Base-by-base conservation (phyloP, 2,888 invertebrate species). In the Muschampia plurimacula region DNA sequence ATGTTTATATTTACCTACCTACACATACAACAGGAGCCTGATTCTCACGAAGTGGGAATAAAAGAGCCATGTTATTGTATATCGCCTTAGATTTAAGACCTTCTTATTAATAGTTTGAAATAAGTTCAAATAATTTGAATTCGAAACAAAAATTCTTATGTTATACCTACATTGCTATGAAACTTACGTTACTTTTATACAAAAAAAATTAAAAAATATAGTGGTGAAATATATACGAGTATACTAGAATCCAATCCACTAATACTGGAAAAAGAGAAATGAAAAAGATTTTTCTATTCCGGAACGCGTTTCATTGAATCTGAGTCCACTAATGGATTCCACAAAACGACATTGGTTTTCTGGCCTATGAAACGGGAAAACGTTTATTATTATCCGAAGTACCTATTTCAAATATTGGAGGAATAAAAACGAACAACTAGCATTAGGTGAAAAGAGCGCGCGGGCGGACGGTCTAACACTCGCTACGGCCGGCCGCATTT, bases 401-500 rank as follows among this genome's bases (percentile, higher is more conserved):
- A 36, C 36, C 36, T 36, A 36, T 13, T n/a, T 0, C 49, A 49
- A 46, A 49, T 52, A 52, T 52, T 36, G 12, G 65, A 57, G 39
- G 28, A 62, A 36, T 69, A 62, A 22, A 52, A 52, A 63, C 52
- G 41, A 69, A 69, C 15, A 69, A 57, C 64, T 81, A 79, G 82
- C 80, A 79, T 78, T 78, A 82, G 81, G 77, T 82, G 84, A 84
- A 85, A 86, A 83, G 84, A 86, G 81, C 79, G 81, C 82, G 79
- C 80, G 79, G 80, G 62, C 12, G 15, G 22, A 1, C 83, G 80
- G 78, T 79, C 82, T 81, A 80, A 81, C 86, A 83, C 87, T 88
- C 86, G 84, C 83, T 84, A 85, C 85, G 89, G 87, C 77, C 86
- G 87, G 87, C 80, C 87, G 89, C 89, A 88, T 92, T 93, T 93